Conservation (phyloP, 2,113 vertebrate species). For the Pelmatolapia mariae region DNA sequence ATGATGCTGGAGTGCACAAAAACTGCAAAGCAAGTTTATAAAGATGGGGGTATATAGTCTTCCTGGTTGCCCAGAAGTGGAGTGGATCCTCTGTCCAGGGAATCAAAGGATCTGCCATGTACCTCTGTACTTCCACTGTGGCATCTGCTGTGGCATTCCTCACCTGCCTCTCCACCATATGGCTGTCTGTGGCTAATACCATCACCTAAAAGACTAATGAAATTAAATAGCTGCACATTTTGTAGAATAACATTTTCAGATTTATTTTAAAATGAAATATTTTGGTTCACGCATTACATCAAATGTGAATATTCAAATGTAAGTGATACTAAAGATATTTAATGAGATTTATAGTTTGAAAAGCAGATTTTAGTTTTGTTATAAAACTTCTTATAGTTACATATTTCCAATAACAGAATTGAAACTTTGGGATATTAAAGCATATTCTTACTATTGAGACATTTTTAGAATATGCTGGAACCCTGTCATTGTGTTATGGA, state of each 20-base stretch:
- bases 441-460: neutral
- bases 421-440: neutral
- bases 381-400: neutral
- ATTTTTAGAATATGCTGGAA: neutral
- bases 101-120: neutral
- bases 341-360: neutral
- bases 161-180: neutral
- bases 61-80: rapidly evolving
- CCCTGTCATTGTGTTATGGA: neutral
- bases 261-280: neutral
- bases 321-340: neutral
- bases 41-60: neutral
- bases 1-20: neutral
- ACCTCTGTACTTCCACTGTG: neutral
- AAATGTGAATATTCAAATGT: neutral
- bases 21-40: neutral
- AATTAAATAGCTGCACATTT: neutral
- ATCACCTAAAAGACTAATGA: neutral
- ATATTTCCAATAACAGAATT: neutral
- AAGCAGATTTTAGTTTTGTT: neutral
- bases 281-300: neutral
- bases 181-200: neutral
- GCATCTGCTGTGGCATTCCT: neutral
- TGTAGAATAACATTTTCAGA: neutral
- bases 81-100: neutral